phyloP scores from a whole-genome alignment of 30 jellyfish, hydroid and myxozoan species.

The Aurelia aurita region DNA sequence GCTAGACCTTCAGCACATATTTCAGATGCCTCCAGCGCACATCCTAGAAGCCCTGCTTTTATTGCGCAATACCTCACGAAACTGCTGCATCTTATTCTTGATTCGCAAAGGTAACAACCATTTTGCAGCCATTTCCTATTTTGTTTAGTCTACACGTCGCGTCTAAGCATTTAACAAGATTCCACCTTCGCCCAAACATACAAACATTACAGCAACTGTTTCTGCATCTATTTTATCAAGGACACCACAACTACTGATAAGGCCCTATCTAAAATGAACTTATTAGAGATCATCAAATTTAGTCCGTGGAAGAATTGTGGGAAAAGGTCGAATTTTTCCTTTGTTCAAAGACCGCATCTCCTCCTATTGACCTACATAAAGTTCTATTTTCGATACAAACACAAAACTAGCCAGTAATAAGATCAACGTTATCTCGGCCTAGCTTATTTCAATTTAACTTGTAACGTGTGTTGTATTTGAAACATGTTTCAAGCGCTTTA shows the following conservation, averaged over 20 bases:
- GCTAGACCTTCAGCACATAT: too few species aligned
- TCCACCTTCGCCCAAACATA: not conserved
- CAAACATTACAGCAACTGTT: not conserved
- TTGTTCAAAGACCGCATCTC: slow-evolving; percentile 51
- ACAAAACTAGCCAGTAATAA: not conserved
- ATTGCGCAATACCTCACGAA: too few species aligned
- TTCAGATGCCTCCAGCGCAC: too few species aligned
- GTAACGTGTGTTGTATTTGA: too few species aligned
- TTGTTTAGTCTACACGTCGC: not conserved
- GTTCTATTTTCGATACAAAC: not conserved
- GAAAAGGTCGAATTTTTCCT: slow-evolving; percentile 1
- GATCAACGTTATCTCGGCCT: not conserved
- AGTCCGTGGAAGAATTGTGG: slow-evolving; percentile 9
- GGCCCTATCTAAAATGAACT: not conserved
- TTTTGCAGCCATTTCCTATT: too few species aligned
- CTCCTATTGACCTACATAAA: slow-evolving; percentile 56
- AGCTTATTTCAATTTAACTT: too few species aligned
- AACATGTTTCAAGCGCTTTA: too few species aligned
- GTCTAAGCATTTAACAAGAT: slow-evolving; percentile 24
- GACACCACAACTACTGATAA: slow-evolving; percentile 14
- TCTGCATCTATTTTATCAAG: slow-evolving; percentile 8
- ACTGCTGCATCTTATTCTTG: too few species aligned
- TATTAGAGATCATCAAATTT: not conserved
- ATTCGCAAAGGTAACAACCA: too few species aligned
- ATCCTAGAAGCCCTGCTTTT: too few species aligned